A percentile compares a stretch with the other conserved stretches of the same genome.
phyloP scores from a whole-genome alignment of 2,888 invertebrate genomes.

The Schizaphis graminum region DNA sequence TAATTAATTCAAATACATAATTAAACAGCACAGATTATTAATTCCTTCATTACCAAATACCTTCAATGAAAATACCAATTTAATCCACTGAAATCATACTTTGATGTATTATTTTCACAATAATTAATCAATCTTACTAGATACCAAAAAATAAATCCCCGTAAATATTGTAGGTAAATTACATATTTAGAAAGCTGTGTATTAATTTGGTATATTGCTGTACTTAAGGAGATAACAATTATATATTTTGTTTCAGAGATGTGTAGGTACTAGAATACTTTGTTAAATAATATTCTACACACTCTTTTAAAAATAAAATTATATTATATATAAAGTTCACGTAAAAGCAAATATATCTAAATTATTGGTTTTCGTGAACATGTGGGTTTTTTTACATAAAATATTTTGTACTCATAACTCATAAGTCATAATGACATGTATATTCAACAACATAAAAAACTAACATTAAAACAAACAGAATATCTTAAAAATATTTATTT shows the following conservation, averaged over 20 bases:
- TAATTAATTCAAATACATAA: background rate
- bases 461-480: background rate
- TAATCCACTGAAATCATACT: background rate
- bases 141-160: background rate
- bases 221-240: background rate
- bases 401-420: background rate
- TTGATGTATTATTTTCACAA: background rate
- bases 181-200: background rate
- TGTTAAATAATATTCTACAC: too few species aligned
- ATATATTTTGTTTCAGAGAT: background rate
- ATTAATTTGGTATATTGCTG: background rate
- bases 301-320: too few species aligned
- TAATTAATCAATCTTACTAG: background rate
- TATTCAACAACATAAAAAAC: background rate
- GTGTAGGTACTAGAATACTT: too few species aligned
- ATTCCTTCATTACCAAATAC: background rate
- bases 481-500: background rate
- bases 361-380: too few species aligned
- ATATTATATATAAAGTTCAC: too few species aligned
- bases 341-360: too few species aligned
- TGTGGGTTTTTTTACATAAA: too few species aligned
- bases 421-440: background rate
- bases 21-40: background rate
- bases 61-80: background rate
- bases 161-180: background rate